Percentiles rank a stretch among this genome's conserved stretches.
phyloP scores from a whole-genome alignment of 2,113 vertebrate genomes.

The Danio rerio region DNA sequence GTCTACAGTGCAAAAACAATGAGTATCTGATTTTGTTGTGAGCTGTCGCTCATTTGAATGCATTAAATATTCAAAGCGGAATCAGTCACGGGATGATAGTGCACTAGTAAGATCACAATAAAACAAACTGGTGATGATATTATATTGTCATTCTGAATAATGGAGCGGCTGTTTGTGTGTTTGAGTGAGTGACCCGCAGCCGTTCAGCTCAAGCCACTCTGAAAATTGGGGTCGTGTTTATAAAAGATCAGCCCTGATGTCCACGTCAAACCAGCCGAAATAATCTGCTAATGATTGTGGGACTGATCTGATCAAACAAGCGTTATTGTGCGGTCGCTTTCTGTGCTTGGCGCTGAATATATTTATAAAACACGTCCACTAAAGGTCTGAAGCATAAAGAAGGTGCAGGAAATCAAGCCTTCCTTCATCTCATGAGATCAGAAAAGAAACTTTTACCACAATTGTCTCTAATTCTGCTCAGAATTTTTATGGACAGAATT shows the following conservation, averaged over 20 bases:
- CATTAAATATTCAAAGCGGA: constrained; percentile 19
- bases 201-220: background rate
- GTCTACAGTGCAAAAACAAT: background rate
- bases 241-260: constrained; percentile 24
- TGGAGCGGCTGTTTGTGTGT: background rate
- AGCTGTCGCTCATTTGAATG: background rate
- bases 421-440: background rate
- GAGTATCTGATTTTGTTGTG: constrained; percentile 9
- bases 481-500: too few species aligned
- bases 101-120: constrained; percentile 27
- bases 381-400: background rate
- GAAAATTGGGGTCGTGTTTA: constrained; percentile 49
- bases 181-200: background rate
- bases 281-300: constrained; percentile 35
- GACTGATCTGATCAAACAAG: constrained; percentile 19
- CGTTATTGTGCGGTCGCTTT: background rate
- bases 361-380: background rate
- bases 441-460: too few species aligned
- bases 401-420: background rate
- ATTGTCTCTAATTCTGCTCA: too few species aligned
- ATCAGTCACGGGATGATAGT: constrained; percentile 19
- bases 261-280: background rate
- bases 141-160: constrained; percentile 33
- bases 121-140: constrained; percentile 28
- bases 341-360: background rate